phyloP scores from a whole-genome alignment of 2,797 vertebrate species.

The Acipenser transmontanus region DNA sequence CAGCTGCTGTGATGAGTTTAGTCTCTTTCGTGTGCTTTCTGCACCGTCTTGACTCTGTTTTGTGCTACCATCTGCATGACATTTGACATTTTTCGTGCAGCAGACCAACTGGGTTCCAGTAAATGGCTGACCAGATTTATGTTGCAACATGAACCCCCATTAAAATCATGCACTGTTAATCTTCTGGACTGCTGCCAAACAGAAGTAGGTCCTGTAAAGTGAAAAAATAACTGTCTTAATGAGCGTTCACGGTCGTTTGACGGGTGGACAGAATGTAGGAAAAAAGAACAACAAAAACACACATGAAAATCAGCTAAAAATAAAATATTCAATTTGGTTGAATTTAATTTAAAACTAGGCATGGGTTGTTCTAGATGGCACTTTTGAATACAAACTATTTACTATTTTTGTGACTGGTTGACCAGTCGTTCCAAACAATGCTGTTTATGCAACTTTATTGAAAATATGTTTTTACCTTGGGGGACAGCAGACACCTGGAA shows the following conservation, averaged over 20 bases:
- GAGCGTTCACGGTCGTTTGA: background rate
- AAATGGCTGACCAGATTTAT: constrained; percentile 4
- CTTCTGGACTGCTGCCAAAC: background rate
- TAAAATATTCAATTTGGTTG: no score
- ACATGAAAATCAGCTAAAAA: no score
- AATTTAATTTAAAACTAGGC: no score
- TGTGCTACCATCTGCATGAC: constrained; percentile 15
- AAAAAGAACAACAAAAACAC: no score
- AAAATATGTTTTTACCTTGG: no score
- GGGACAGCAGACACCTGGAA: no score
- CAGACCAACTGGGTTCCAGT: constrained; percentile 2
- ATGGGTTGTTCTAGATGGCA: no score
- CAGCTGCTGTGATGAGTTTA: constrained; percentile 13
- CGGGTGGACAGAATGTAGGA: background rate
- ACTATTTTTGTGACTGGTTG: no score
- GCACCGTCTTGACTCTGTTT: constrained; percentile 3
- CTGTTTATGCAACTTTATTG: no score
- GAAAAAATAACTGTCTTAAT: background rate
- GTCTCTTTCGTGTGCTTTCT: constrained; percentile 10
- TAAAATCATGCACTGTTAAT: constrained; percentile 1
- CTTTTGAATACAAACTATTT: no score
- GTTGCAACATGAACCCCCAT: constrained; percentile 11
- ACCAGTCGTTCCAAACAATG: no score
- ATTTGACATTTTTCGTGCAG: constrained; percentile 1
- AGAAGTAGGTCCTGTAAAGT: background rate